Base-by-base conservation (phyloP, 2,797 vertebrate species). In the Gymnodraco acuticeps region DNA sequence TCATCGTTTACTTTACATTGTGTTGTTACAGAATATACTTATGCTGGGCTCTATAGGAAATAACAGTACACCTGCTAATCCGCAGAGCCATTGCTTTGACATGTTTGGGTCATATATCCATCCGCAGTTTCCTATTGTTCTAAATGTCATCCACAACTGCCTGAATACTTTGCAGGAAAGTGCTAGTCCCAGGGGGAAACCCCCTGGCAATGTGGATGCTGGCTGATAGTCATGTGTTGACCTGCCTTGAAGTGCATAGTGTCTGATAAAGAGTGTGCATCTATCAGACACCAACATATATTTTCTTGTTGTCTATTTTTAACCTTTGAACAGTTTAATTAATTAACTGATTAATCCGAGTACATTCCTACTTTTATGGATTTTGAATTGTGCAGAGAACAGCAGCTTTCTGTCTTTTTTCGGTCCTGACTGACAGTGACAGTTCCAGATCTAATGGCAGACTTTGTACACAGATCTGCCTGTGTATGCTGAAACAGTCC, bases 101-200 rank as follows among this genome's bases (percentile, higher is more conserved):
- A 6, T 3, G 33, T 19, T 4, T 6, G 41, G 27, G 48, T 80
- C 41, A 27, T 15, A 46, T 64, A 64, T 73, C 41, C 54, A 8
- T 42, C 10, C 67, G 41, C 33, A 47, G 15, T 51, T 9, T 7
- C 33, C 33, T 38, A 31, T 33, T 23, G 9, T 47, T 60, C 27
- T 20, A 41, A 61, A 66, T 53, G 55, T 52, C 64, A 55, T 27
- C 58, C 31, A 53, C 51, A 58, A 1, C 48, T 31, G 27, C 53
- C 56, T 56, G 23, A 6, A 7, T 54, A 27, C 20, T 13, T 27
- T 43, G 17, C 20, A 48, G 83, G 52, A 66, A 75, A 71, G 47
- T 68, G 45, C 66, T 72, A 73, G 33, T 23, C 46, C 33, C 38
- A 16, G 31, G 10, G 20, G 67, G 42, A 63, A 55, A 59, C 38